phyloP scores from a whole-genome alignment of 1,140 invertebrate species.

The Bombyx mandarina region DNA sequence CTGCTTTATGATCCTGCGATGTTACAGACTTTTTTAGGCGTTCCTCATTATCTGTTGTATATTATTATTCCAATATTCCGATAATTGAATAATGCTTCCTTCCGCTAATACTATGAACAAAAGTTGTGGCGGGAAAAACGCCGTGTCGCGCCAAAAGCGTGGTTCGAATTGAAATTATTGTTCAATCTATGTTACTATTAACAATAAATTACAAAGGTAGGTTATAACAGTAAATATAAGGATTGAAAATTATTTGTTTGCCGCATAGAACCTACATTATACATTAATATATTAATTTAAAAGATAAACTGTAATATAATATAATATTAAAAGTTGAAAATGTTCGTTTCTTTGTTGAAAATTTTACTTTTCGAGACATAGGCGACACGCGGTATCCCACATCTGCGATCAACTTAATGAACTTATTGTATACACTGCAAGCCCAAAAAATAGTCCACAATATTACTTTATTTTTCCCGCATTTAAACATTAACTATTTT shows the following conservation, averaged over 20 bases:
- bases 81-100: too few species aligned
- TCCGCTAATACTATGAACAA: too few species aligned
- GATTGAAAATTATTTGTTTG: neutral
- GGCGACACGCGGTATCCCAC: constrained; percentile 6
- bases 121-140: too few species aligned
- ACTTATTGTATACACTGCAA: neutral
- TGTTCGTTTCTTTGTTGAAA: neutral
- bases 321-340: constrained; percentile 1
- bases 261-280: neutral
- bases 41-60: too few species aligned
- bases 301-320: too few species aligned
- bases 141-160: neutral
- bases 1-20: too few species aligned
- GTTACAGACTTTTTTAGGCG: too few species aligned
- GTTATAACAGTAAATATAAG: too few species aligned
- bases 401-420: constrained; percentile 11
- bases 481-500: neutral
- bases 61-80: too few species aligned
- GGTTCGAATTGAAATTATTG: constrained; percentile 12
- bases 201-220: too few species aligned
- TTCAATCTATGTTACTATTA: neutral
- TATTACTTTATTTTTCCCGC: neutral
- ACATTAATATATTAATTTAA: too few species aligned
- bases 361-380: constrained; percentile 4
- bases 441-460: neutral